Percentiles rank a stretch among this genome's conserved stretches.
phyloP scores from a whole-genome alignment of 2,113 vertebrate genomes.

The Pangasianodon hypophthalmus region DNA sequence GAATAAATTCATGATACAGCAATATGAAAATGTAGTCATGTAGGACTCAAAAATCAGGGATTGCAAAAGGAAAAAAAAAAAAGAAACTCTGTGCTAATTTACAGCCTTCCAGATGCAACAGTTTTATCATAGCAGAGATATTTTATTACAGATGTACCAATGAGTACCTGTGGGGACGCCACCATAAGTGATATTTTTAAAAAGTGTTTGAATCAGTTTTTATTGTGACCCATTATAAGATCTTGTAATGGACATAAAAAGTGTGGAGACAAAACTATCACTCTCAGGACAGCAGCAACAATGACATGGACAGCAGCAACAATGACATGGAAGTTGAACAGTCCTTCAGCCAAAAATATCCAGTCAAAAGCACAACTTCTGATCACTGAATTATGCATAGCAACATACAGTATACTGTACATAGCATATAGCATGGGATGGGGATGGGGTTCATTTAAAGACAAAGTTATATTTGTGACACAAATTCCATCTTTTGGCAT shows the following conservation, averaged over 20 bases:
- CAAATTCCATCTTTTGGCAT: neutral
- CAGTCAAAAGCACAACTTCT: neutral
- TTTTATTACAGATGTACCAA: neutral
- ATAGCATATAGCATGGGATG: neutral
- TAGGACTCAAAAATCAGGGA: neutral
- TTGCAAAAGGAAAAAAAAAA: neutral
- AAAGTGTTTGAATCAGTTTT: neutral
- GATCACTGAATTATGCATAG: neutral
- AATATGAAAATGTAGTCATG: neutral
- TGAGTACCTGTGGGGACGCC: neutral
- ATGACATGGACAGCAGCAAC: neutral
- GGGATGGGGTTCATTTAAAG: neutral
- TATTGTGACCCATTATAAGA: neutral
- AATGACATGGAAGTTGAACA: neutral
- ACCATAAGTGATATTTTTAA: neutral
- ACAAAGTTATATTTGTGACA: neutral
- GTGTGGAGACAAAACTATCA: neutral
- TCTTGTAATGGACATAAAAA: neutral
- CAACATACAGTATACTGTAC: neutral
- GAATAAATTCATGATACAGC: constrained; percentile 4
- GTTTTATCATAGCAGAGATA: neutral
- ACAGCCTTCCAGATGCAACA: neutral
- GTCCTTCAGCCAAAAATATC: neutral
- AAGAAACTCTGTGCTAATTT: neutral
- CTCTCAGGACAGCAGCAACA: neutral